Conservation (phyloP, 2,888 invertebrate species). For the Microctonus hyperodae region DNA sequence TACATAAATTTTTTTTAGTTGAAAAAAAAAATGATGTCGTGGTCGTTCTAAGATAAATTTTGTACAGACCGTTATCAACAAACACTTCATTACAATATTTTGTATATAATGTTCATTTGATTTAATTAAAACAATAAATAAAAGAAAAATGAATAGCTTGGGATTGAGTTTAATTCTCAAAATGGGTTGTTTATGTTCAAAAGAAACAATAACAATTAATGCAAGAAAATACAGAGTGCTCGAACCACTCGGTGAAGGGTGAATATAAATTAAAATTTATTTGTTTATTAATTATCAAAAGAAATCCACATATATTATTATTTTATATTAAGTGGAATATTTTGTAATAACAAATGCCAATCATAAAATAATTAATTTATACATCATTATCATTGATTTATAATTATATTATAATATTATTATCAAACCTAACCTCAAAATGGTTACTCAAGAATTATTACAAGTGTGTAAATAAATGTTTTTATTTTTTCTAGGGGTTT, state of each 20-base stretch:
- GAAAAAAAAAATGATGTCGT: neutral
- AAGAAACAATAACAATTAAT: constrained; percentile 75
- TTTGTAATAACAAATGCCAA: no score
- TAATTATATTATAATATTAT: neutral
- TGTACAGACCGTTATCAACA: neutral
- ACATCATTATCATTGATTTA: neutral
- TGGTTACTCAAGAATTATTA: no score
- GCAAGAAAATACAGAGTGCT: constrained; percentile 73
- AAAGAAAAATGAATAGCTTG: constrained; percentile 70
- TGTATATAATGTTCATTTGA: neutral
- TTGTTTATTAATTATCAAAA: neutral
- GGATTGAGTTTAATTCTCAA: constrained; percentile 74
- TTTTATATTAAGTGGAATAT: no score
- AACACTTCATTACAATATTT: neutral
- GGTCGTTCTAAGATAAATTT: neutral
- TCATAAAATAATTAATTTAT: neutral
- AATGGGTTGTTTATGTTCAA: constrained; percentile 80
- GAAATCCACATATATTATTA: no score
- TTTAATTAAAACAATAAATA: neutral
- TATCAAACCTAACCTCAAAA: neutral
- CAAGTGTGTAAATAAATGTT: constrained; percentile 15
- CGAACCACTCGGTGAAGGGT: constrained; percentile 81
- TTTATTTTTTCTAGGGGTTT: constrained; percentile 72
- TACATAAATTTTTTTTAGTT: no score
- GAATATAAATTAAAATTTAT: constrained; percentile 52